A percentile compares a stretch with the other conserved stretches of the same genome.
phyloP scores from a whole-genome alignment of 2,797 vertebrate species.

The Emydoidea blandingii region DNA sequence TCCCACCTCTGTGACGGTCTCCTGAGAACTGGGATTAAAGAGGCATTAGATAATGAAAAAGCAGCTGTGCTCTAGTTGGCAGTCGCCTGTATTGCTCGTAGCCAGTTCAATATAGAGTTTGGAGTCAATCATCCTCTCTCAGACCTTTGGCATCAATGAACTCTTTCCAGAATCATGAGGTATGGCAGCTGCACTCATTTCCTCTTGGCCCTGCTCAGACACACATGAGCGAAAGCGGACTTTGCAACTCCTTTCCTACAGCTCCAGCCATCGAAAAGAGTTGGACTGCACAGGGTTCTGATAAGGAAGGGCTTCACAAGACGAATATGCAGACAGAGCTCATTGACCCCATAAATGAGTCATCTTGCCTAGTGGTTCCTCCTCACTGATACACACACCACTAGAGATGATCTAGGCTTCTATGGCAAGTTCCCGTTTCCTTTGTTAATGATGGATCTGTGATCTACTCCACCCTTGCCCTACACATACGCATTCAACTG shows the following conservation, averaged over 20 bases:
- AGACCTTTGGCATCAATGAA: background rate
- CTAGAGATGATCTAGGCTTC: background rate
- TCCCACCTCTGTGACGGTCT: background rate
- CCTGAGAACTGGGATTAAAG: background rate
- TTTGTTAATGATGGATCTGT: background rate
- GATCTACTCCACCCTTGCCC: background rate
- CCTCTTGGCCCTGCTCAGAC: background rate
- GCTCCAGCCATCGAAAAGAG: background rate
- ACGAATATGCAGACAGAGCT: fast-evolving
- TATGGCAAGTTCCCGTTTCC: background rate
- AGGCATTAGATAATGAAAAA: background rate
- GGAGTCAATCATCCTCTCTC: background rate
- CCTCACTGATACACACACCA: fast-evolving
- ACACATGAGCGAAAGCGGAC: background rate
- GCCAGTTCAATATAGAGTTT: background rate
- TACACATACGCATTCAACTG: background rate
- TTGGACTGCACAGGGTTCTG: background rate
- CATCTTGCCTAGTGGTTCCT: background rate
- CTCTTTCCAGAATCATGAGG: background rate
- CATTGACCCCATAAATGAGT: background rate
- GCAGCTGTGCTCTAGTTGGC: background rate
- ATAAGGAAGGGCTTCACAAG: background rate
- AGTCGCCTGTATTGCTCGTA: background rate
- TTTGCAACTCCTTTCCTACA: background rate
- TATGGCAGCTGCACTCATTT: background rate